These are phyloP conservation scores for Volucella inflata DNA, from an alignment of 2,888 invertebrate genomes.

Conservation along the genomic window DNA sequence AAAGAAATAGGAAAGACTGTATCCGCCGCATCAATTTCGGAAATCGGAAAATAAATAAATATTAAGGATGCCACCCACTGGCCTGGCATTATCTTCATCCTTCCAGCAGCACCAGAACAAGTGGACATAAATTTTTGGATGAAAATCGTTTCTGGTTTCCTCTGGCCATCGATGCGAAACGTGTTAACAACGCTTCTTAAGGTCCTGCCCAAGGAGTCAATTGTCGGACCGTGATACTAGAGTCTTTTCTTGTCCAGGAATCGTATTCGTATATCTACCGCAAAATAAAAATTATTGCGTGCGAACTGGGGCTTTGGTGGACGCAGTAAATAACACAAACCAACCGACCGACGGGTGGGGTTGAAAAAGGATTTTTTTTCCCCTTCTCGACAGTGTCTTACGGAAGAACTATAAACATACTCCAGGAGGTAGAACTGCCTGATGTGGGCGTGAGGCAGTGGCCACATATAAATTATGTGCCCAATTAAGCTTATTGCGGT, in stretches of 20 bases:
- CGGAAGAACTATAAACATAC: conserved; percentile 22
- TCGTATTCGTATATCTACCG: conserved; percentile 55
- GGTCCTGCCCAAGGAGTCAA: conserved; percentile 41
- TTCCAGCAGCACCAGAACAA: conserved; percentile 23
- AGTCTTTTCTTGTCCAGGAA: conserved; percentile 30
- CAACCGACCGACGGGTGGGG: conserved; percentile 23
- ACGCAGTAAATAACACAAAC: conserved; percentile 65
- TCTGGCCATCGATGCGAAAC: conserved; percentile 43
- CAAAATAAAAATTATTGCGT: conserved; percentile 75
- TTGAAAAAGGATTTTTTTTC: conserved; percentile 11
- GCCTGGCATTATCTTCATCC: conserved; percentile 53
- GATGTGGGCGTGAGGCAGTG: conserved; percentile 42
- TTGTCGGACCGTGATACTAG: conserved; percentile 39
- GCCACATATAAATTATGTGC: conserved; percentile 81
- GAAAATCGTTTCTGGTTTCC: background rate
- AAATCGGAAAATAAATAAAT: conserved; percentile 74
- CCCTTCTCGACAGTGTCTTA: conserved; percentile 1
- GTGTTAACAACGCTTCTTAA: conserved; percentile 53
- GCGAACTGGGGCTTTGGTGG: conserved; percentile 65
- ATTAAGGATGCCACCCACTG: conserved; percentile 57
- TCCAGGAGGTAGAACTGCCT: conserved; percentile 20
- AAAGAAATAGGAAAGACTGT: background rate
- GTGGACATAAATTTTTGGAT: conserved; percentile 45
- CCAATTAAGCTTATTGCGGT: conserved; percentile 82
- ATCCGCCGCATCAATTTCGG: conserved; percentile 61